These are phyloP conservation scores for Reticulitermes lucifugus DNA, from an alignment of 2,888 invertebrate genomes.

Conservation along the genomic window DNA sequence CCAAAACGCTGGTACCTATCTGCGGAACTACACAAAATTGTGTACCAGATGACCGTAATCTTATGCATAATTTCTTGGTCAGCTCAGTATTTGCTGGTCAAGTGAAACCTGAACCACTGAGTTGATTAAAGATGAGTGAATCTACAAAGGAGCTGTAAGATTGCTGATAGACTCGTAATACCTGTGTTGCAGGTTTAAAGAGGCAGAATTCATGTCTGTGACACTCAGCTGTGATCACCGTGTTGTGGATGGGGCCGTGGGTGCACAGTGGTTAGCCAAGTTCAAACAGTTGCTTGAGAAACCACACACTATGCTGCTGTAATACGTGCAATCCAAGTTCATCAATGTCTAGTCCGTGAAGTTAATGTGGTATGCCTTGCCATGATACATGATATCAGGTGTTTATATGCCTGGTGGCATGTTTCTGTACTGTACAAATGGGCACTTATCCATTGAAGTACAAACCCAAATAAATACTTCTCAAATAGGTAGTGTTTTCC, in stretches of 20 bases:
- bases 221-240: constrained; percentile 98
- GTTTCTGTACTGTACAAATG: no score
- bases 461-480: background rate
- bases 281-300: constrained; percentile 92
- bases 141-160: background rate
- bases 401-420: background rate
- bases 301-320: constrained; percentile 94
- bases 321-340: constrained; percentile 58
- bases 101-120: no score
- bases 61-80: no score
- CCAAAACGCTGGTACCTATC: no score
- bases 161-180: no score
- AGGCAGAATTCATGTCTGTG: constrained; percentile 84
- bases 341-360: constrained; percentile 18
- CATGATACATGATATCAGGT: background rate
- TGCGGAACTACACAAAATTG: no score
- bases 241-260: constrained; percentile 97
- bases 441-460: background rate
- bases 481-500: background rate
- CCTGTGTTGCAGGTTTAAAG: constrained; percentile 65
- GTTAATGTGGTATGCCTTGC: background rate
- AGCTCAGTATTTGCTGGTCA: no score
- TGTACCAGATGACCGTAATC: no score
- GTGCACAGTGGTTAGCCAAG: constrained; percentile 93
- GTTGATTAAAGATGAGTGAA: background rate